These are phyloP conservation scores for Chamaetylas fuelleborni DNA, from an alignment of 2,113 vertebrate species.

Conservation along the genomic window DNA sequence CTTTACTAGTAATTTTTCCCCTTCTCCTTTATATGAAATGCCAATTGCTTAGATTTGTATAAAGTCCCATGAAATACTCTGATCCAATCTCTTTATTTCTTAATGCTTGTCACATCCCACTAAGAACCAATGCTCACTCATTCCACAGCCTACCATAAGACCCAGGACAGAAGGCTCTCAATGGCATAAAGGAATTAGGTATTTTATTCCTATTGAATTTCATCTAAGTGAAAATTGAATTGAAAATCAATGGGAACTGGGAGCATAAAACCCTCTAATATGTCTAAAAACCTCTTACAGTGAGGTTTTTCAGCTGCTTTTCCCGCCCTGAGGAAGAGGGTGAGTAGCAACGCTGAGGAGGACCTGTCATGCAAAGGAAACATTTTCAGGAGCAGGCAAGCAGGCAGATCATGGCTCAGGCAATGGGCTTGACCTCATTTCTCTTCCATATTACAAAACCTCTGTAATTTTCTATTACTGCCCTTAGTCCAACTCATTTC, in stretches of 20 bases:
- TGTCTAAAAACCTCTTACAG: not conserved
- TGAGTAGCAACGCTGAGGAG: not conserved
- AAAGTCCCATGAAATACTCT: not conserved
- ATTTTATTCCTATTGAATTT: slow-evolving; percentile 27
- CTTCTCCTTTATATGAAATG: slow-evolving; percentile 10
- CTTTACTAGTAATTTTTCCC: slow-evolving; percentile 8
- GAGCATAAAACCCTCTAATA: not conserved
- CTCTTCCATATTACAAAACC: not conserved
- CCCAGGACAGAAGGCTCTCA: not conserved
- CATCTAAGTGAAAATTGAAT: slow-evolving; percentile 40
- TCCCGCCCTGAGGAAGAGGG: not conserved
- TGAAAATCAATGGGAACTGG: slow-evolving; percentile 6
- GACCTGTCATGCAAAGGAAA: not conserved
- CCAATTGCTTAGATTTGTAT: slow-evolving; percentile 6
- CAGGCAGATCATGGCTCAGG: not conserved
- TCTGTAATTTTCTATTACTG: not conserved
- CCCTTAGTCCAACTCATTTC: not conserved
- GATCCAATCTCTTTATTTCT: slow-evolving; percentile 15
- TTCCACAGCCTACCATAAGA: not conserved
- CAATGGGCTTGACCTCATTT: not conserved
- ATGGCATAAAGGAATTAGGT: not conserved
- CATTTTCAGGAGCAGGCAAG: not conserved
- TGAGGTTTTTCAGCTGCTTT: slow-evolving; percentile 1
- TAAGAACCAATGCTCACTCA: not conserved
- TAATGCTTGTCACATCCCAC: slow-evolving; percentile 20